These are phyloP conservation scores for Mythimna lalbum DNA, from an alignment of 2,888 invertebrate genomes.

Conservation along the genomic window DNA sequence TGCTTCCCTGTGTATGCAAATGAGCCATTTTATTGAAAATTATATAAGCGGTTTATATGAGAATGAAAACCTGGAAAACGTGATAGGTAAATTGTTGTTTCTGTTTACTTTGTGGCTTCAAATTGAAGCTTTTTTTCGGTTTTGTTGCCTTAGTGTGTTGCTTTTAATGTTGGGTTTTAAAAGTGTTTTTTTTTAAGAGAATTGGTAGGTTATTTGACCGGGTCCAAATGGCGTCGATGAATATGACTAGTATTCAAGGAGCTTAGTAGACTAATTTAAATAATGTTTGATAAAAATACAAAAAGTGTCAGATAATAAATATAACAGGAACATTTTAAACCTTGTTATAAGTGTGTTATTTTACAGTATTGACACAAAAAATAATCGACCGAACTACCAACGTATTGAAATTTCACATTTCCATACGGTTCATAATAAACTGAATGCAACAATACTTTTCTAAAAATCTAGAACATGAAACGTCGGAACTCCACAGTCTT, in stretches of 20 bases:
- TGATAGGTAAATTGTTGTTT: constrained; percentile 43
- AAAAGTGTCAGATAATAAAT: too few relatives aligned
- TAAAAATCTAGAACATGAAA: too few relatives aligned
- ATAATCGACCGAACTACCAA: too few relatives aligned
- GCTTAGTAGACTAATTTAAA: not conserved
- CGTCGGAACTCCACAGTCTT: not conserved
- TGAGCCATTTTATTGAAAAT: constrained; percentile 63
- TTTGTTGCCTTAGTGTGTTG: not conserved
- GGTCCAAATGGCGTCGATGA: not conserved
- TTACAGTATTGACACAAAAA: too few relatives aligned
- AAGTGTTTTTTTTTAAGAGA: not conserved
- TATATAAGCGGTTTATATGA: constrained; percentile 61
- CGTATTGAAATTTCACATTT: too few relatives aligned
- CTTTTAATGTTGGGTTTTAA: constrained; percentile 3
- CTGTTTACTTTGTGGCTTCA: constrained; percentile 12
- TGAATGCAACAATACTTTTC: too few relatives aligned
- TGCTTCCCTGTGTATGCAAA: constrained; percentile 59
- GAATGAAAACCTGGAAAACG: constrained; percentile 44
- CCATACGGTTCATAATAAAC: too few relatives aligned
- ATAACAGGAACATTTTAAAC: too few relatives aligned
- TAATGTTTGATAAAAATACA: too few relatives aligned
- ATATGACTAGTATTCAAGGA: not conserved
- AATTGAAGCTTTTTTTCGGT: constrained; percentile 5
- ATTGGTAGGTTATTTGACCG: too few relatives aligned
- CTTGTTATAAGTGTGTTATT: too few relatives aligned